Base-by-base conservation (phyloP, 2,113 vertebrate genomes). In the Laticauda laticaudata region DNA sequence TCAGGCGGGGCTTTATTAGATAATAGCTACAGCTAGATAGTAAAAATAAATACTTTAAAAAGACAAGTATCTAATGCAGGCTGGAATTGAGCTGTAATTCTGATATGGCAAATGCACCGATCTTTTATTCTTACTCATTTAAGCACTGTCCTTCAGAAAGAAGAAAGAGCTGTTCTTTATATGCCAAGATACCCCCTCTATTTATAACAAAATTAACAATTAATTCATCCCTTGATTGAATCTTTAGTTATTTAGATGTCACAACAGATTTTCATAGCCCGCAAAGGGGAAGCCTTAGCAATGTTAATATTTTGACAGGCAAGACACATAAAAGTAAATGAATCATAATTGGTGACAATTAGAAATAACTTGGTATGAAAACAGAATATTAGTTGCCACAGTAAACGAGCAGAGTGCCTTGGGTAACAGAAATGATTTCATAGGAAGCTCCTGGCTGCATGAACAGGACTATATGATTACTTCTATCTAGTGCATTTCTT, bases 201-300 rank as follows among this genome's bases (percentile, higher is more conserved):
- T 97, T 97, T 97, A 97, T 98, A 98, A 97, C 94, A 93, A 97
- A 97, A 97, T 97, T 97, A 98, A 97, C 97, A 97, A 98, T 97
- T 97, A 96, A 95, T 98, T 97, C 97, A 97, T 97, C 97, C 97
- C 98, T 97, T 97, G 97, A 98, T 97, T 97, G 97, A 97, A 97
- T 97, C 93, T 96, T 23, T 29, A 96, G 97, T 97, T 98, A 97
- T 98, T 97, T 97, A 98, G 98, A 97, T 98, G 98, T 98, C 98
- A 98, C 95, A 97, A 97, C 97, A 97, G 95, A 97, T 97, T 97
- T 96, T 94, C 96, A 92, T 94, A 95, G 96, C 56, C 97, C 96
- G 96, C 96, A 96, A 97, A 97, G 95, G 95, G 95, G 97, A 97
- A 97, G 97, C 94, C 96, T 97, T 97, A 97, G 92, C 96, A 97